A percentile compares a stretch with the other conserved stretches of the same genome.
phyloP scores from a whole-genome alignment of 2,888 invertebrate species.

The Luperina nickerlii region DNA sequence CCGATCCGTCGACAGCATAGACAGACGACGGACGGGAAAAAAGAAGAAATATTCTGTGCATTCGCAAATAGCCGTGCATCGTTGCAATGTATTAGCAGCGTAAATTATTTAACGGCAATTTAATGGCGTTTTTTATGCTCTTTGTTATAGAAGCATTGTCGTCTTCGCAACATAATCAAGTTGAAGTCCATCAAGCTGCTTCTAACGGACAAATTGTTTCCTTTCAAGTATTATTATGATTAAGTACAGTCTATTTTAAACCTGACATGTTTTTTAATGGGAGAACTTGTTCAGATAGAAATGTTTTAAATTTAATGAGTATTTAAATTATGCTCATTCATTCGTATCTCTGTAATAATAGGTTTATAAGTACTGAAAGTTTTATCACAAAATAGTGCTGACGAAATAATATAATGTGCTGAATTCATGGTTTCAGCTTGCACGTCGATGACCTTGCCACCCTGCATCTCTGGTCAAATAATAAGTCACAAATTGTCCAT shows the following conservation, averaged over 20 bases:
- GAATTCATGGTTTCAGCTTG: no score
- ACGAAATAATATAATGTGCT: no score
- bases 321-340: conserved; percentile 2
- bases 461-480: no score
- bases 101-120: conserved; percentile 39
- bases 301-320: background rate
- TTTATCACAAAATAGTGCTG: background rate
- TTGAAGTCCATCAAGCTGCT: conserved; percentile 22
- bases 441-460: no score
- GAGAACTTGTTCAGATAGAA: conserved; percentile 1
- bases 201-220: conserved; percentile 29
- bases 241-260: conserved; percentile 15
- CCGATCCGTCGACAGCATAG: conserved; percentile 15
- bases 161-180: conserved; percentile 19
- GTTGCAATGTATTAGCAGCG: conserved; percentile 41
- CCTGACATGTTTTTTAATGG: conserved; percentile 2
- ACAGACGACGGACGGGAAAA: conserved; percentile 45
- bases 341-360: background rate
- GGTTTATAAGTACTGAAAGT: background rate
- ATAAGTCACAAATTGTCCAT: no score
- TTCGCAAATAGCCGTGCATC: conserved; percentile 54
- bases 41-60: conserved; percentile 42
- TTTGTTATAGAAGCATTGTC: conserved; percentile 34
- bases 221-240: conserved; percentile 11
- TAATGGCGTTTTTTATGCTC: conserved; percentile 41